Evolutionary conservation across 1,140 invertebrate genomes (phyloP).

Genomic region (Geopemphigus sp.): DNA sequence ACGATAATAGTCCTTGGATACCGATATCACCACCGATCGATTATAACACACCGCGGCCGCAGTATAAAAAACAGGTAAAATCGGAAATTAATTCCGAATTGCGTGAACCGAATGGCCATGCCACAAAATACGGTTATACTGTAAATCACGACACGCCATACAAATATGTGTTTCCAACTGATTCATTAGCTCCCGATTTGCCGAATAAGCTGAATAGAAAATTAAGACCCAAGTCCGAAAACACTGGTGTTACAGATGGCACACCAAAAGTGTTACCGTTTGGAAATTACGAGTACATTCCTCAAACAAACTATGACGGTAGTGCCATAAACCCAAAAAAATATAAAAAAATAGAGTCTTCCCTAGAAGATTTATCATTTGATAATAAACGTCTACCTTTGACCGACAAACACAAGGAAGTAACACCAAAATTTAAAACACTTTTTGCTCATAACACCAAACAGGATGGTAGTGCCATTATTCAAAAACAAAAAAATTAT

Average conservation of each 20-base stretch:
- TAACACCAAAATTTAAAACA: not conserved
- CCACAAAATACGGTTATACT: slow-evolving; percentile 28
- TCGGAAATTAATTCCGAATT: slow-evolving; percentile 19
- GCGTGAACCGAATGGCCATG: slow-evolving; percentile 11
- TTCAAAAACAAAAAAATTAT: slow-evolving; percentile 9
- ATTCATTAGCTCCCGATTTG: not conserved
- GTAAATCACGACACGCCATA: slow-evolving; percentile 32
- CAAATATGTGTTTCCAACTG: slow-evolving; percentile 20
- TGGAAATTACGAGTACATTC: not conserved
- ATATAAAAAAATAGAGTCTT: slow-evolving; percentile 15
- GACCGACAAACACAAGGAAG: not conserved
- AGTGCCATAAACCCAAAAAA: slow-evolving; percentile 36
- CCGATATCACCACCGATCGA: slow-evolving; percentile 44
- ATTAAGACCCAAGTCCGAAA: not conserved
- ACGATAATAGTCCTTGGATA: slow-evolving; percentile 50
- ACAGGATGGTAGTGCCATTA: not conserved
- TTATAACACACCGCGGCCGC: not conserved
- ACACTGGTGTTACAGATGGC: not conserved
- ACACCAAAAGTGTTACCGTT: not conserved
- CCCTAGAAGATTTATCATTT: not conserved
- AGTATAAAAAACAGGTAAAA: slow-evolving; percentile 21
- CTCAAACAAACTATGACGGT: slow-evolving; percentile 39
- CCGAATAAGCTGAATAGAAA: slow-evolving; percentile 1
- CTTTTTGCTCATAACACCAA: not conserved
- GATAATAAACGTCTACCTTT: not conserved